Conservation (phyloP, 2,888 invertebrate genomes). For the Sclerodermus sp. region DNA sequence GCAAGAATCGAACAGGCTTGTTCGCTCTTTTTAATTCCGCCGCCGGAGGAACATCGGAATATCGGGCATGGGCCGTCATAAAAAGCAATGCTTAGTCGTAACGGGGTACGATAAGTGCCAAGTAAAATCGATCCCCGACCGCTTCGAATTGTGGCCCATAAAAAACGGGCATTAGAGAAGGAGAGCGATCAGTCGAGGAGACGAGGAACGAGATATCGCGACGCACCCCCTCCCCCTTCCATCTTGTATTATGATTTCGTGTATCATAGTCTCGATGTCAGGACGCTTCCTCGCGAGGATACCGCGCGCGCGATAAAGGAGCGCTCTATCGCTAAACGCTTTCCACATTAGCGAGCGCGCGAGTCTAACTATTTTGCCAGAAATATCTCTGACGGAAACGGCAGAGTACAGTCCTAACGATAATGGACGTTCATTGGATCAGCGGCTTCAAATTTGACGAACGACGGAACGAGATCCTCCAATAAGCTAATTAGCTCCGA, state of each 20-base stretch:
- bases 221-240: too few species aligned
- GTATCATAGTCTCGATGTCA: conserved; percentile 29
- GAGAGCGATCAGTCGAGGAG: conserved; percentile 17
- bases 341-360: conserved; percentile 32
- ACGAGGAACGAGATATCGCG: too few species aligned
- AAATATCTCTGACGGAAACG: too few species aligned
- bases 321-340: conserved; percentile 34
- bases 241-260: conserved; percentile 46
- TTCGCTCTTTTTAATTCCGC: conserved; percentile 33
- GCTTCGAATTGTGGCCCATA: conserved; percentile 50
- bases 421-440: too few species aligned
- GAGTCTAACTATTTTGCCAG: too few species aligned
- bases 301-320: conserved; percentile 22
- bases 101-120: conserved; percentile 55
- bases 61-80: conserved; percentile 43
- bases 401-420: too few species aligned
- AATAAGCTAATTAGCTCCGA: too few species aligned
- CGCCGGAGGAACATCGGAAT: conserved; percentile 33
- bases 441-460: too few species aligned
- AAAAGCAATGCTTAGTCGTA: conserved; percentile 56
- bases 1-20: conserved; percentile 7
- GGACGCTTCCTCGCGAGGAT: too few species aligned
- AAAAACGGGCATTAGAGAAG: conserved; percentile 46
- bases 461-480: too few species aligned
- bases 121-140: conserved; percentile 51